Percentiles rank a stretch among this genome's conserved stretches.
phyloP scores from a whole-genome alignment of 2,797 vertebrate genomes.

The Caiman crocodilus region DNA sequence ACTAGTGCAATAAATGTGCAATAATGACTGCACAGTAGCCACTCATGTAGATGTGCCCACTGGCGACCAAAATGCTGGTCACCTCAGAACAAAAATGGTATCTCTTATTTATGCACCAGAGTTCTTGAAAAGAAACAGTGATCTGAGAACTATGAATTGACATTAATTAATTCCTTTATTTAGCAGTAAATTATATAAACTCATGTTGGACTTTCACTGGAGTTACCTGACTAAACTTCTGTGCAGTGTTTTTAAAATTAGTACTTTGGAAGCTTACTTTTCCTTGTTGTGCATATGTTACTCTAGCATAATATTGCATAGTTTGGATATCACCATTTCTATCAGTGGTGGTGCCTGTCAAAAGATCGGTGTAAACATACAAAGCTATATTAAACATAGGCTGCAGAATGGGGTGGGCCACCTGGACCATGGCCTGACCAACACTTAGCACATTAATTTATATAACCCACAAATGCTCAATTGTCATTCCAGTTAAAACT shows the following conservation, averaged over 20 bases:
- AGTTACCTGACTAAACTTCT: neutral
- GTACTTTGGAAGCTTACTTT: neutral
- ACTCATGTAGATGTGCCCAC: too few species aligned
- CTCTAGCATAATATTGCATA: neutral
- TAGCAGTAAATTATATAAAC: neutral
- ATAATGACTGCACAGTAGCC: too few species aligned
- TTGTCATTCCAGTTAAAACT: too few species aligned
- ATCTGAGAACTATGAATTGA: neutral
- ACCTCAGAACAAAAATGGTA: neutral
- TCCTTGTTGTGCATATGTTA: neutral
- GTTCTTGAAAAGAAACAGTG: neutral
- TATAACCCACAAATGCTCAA: too few species aligned
- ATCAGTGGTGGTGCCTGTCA: neutral
- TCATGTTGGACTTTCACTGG: accelerated
- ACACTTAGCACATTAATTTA: too few species aligned
- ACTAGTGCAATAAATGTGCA: too few species aligned
- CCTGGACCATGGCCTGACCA: too few species aligned
- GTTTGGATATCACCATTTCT: neutral
- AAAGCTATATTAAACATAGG: neutral
- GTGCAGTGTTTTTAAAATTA: neutral
- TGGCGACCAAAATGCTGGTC: neutral
- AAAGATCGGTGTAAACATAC: neutral
- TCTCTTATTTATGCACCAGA: slow-evolving; percentile 9
- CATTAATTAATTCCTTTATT: neutral
- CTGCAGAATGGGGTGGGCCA: too few species aligned